Conservation (phyloP, 2,113 vertebrate genomes). For the Mobula birostris region DNA sequence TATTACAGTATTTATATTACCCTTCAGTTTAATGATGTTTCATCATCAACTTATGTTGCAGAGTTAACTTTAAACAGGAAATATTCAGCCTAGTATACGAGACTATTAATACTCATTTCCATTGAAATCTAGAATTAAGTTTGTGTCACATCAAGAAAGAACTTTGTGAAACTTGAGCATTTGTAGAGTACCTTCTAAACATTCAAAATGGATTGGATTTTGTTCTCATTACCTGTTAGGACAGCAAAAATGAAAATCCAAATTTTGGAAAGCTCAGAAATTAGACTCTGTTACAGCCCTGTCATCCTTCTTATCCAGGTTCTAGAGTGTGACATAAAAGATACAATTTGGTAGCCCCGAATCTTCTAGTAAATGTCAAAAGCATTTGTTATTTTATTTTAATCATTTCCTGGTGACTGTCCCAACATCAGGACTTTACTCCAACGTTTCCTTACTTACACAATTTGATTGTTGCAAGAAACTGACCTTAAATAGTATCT, state of each 20-base stretch:
- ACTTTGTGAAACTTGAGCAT: neutral
- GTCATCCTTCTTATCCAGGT: neutral
- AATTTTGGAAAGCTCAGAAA: neutral
- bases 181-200: neutral
- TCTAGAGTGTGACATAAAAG: neutral
- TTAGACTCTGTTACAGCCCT: neutral
- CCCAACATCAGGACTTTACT: too few species aligned
- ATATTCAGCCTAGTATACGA: neutral
- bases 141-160: neutral
- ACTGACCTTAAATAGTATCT: neutral
- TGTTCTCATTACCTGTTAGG: neutral
- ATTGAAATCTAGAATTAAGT: neutral
- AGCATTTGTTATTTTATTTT: neutral
- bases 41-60: neutral
- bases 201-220: neutral
- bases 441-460: neutral
- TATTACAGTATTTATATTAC: neutral
- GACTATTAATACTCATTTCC: neutral
- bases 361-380: neutral
- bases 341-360: neutral
- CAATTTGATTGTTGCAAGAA: neutral
- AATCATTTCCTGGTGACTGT: neutral
- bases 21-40: neutral
- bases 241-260: neutral
- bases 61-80: neutral